Conservation (phyloP, 2,113 vertebrate species). For the Triplophysa rosa region DNA sequence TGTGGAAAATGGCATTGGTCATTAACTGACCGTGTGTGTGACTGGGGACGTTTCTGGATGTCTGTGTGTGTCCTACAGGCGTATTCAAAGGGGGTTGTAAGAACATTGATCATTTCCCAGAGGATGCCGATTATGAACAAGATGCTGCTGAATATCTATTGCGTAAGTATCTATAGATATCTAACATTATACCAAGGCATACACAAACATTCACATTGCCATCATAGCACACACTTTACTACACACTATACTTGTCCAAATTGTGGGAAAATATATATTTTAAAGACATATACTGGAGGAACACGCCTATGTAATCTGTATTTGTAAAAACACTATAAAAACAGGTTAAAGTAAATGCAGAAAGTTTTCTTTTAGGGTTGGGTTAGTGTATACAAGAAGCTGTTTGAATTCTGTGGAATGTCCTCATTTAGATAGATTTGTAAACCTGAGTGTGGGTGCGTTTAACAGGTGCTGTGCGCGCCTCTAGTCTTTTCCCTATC, state of each 20-base stretch:
- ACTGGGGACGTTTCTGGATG: neutral
- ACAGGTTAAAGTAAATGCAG: too few relatives aligned
- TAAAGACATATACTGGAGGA: too few relatives aligned
- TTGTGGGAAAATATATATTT: too few relatives aligned
- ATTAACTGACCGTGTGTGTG: constrained; percentile 25
- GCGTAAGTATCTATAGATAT: constrained; percentile 74
- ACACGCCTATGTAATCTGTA: too few relatives aligned
- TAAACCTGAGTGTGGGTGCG: constrained; percentile 50
- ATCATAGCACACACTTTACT: too few relatives aligned
- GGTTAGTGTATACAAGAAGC: too few relatives aligned
- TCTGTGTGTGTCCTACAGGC: constrained; percentile 74
- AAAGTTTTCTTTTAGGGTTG: too few relatives aligned
- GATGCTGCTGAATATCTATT: constrained; percentile 95
- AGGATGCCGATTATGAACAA: constrained; percentile 93
- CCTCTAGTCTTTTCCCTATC: constrained; percentile 78
- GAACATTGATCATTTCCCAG: constrained; percentile 96
- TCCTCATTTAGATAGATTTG: constrained; percentile 37
- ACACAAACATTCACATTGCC: constrained; percentile 54
- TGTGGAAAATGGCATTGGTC: constrained; percentile 23
- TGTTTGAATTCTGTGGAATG: too few relatives aligned
- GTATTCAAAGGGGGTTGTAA: constrained; percentile 94
- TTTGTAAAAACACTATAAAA: too few relatives aligned
- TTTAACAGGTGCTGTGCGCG: constrained; percentile 71
- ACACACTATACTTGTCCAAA: too few relatives aligned
- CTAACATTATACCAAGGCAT: constrained; percentile 39